Conservation (phyloP, 2,113 vertebrate genomes). For the Corvus hawaiiensis region DNA sequence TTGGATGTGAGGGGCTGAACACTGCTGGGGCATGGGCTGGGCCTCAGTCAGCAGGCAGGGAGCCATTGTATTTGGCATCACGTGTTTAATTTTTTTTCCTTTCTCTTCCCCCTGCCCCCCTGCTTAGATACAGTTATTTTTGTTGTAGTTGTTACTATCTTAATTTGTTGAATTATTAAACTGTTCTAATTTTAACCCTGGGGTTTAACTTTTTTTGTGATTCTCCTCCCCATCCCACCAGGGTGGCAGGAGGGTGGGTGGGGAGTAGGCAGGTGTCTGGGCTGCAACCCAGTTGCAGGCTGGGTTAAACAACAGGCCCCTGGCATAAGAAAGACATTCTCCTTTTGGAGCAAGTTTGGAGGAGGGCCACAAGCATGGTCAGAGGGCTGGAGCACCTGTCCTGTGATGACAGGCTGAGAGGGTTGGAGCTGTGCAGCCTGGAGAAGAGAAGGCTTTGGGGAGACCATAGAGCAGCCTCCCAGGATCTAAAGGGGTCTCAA, state of each 20-base stretch:
- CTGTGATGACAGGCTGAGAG: background rate
- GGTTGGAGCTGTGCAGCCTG: background rate
- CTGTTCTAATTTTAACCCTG: background rate
- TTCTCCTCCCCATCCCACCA: background rate
- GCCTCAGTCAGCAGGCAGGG: background rate
- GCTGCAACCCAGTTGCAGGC: background rate
- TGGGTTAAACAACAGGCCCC: background rate
- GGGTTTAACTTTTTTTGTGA: background rate
- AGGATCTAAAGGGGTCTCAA: background rate
- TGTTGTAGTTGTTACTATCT: background rate
- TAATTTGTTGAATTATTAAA: background rate
- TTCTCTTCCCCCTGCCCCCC: no score
- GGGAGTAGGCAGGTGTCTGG: background rate
- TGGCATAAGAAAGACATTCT: background rate
- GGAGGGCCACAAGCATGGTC: background rate
- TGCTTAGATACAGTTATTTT: background rate
- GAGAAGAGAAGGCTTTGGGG: background rate
- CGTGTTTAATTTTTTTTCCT: background rate
- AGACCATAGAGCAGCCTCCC: background rate
- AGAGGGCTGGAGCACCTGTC: background rate
- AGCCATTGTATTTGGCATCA: background rate
- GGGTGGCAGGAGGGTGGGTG: background rate
- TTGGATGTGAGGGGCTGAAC: background rate
- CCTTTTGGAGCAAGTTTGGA: background rate
- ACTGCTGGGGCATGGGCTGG: background rate